phyloP scores from a whole-genome alignment of 1,140 invertebrate species.

The Steinernema khuongi region DNA sequence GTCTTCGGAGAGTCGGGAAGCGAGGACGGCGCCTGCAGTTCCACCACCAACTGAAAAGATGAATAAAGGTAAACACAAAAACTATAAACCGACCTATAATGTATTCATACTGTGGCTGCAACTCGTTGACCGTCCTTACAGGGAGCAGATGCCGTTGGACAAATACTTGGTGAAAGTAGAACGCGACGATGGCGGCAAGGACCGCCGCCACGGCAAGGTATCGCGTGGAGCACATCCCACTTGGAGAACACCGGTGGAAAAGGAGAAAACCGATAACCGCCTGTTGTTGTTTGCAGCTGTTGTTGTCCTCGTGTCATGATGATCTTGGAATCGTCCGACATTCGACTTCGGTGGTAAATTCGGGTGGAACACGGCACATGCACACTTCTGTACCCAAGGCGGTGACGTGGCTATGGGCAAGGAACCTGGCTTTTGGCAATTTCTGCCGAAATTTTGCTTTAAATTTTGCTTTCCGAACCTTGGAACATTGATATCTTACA shows the following conservation, averaged over 20 bases:
- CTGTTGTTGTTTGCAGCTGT: background rate
- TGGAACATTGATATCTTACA: no score
- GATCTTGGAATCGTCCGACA: background rate
- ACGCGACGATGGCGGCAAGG: background rate
- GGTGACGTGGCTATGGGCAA: no score
- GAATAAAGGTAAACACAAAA: background rate
- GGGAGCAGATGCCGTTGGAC: background rate
- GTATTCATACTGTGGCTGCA: constrained; percentile 19
- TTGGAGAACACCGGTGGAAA: no score
- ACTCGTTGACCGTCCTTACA: background rate
- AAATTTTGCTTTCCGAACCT: no score
- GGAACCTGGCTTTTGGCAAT: no score
- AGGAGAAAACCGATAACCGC: no score
- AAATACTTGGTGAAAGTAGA: background rate
- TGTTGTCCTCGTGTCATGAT: background rate
- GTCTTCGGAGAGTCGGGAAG: constrained; percentile 8
- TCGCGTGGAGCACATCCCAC: background rate
- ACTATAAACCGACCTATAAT: constrained; percentile 4
- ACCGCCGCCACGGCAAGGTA: background rate
- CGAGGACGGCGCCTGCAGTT: constrained; percentile 8
- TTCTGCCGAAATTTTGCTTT: no score
- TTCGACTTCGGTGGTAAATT: no score
- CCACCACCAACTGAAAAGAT: constrained; percentile 14
- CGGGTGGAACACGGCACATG: no score
- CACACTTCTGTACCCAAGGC: no score